Evolutionary conservation across 2,797 vertebrate species (phyloP), one percentile per base, ranked within the genome.

Genomic region (Heteromormyrus szaboi): DNA sequence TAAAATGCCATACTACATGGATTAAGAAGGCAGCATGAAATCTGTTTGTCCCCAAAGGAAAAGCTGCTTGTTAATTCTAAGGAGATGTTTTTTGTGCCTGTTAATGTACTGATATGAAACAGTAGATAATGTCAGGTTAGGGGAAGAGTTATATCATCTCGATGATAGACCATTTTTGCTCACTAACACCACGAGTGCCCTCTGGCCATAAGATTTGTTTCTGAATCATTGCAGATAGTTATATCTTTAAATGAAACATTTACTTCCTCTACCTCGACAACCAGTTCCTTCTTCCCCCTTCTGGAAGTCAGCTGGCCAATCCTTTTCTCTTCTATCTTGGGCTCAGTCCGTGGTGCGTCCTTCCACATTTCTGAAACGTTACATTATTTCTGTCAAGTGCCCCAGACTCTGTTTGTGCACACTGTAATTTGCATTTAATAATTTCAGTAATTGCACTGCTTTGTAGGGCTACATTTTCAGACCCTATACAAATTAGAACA

Each of bases 201-300:
- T 51, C 44, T 12, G 44, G 83, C 48, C 83, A 85, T 85, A 85
- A 85, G 48, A 85, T 25, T 44, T 79, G 46, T 79, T 79, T 44
- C 37, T 41, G 48, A 85, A 29, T 25, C 44, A 51, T 22, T 46
- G 48, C 48, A 14, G 48, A 12, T 85, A 51, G 46, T 44, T 12
- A 29, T 25, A 46, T 48, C 11, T 85, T 51, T 33, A 25, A 51
- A 53, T 8, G 25, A 56, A 56, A 54, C 22, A 51, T 51, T 51
- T 8, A 53, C 29, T 86, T 41, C 59, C 56, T 50, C 90, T 46
- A 95, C 96, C 95, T 95, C 94, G 62, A 85, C 89, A 25, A 90
- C 25, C 0, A 65, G 72, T 2, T 37, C 88, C 89, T 94, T 95
- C 86, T 94, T 94, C 88, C 93, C 94, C 89, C 94, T 95, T 92